phyloP scores from a whole-genome alignment of 2,888 invertebrate genomes.

The Odontomyia ornata region DNA sequence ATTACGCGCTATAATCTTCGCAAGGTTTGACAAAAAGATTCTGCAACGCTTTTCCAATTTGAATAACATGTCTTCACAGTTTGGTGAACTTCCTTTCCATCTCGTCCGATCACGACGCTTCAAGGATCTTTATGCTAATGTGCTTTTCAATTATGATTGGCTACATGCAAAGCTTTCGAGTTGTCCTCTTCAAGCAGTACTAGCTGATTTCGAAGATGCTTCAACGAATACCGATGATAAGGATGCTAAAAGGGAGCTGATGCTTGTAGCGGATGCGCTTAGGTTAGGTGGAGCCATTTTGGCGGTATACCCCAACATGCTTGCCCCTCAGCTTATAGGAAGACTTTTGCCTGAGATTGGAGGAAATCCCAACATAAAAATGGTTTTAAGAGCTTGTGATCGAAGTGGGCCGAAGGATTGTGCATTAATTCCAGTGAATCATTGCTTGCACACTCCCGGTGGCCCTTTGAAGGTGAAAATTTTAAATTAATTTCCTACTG shows the following conservation, averaged over 20 bases:
- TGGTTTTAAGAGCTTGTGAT: constrained; percentile 90
- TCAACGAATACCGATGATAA: constrained; percentile 82
- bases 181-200: constrained; percentile 92
- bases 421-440: constrained; percentile 90
- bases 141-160: constrained; percentile 98
- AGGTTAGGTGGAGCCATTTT: constrained; percentile 94
- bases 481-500: background rate
- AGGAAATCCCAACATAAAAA: constrained; percentile 81
- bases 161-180: constrained; percentile 94
- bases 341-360: constrained; percentile 91
- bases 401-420: constrained; percentile 88
- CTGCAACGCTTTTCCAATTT: constrained; percentile 44
- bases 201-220: constrained; percentile 96
- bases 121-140: constrained; percentile 88
- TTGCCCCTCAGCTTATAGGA: constrained; percentile 93
- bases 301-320: constrained; percentile 91
- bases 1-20: constrained; percentile 91
- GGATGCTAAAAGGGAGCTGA: constrained; percentile 79
- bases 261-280: constrained; percentile 92
- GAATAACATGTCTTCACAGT: constrained; percentile 66
- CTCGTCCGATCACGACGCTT: constrained; percentile 89
- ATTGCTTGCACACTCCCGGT: constrained; percentile 98
- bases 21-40: constrained; percentile 71
- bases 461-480: constrained; percentile 87
- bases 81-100: constrained; percentile 95